These are phyloP conservation scores for Zootoca vivipara DNA, from an alignment of 2,113 vertebrate species.

Conservation along the genomic window DNA sequence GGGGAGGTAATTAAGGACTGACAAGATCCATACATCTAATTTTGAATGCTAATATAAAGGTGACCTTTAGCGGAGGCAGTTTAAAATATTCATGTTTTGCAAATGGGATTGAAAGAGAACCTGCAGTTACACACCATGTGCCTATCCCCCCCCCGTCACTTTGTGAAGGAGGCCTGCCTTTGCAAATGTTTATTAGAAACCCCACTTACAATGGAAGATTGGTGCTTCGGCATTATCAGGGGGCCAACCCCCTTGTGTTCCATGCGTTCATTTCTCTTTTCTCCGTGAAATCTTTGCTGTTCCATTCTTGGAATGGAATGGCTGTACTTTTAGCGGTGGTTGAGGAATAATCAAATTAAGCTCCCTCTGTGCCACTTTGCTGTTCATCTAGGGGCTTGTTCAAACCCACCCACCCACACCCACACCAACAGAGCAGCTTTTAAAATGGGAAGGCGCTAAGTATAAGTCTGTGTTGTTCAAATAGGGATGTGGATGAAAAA, in stretches of 20 bases:
- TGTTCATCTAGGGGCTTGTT: neutral
- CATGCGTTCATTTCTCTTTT: neutral
- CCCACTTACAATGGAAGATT: neutral
- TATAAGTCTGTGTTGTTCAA: neutral
- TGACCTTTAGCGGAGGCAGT: slow-evolving; percentile 1
- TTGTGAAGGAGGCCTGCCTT: neutral
- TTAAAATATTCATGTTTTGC: neutral
- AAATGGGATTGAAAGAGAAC: neutral
- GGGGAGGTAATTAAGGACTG: slow-evolving; percentile 1
- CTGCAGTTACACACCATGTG: neutral
- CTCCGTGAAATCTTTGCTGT: neutral
- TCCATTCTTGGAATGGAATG: neutral
- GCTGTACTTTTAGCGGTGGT: neutral
- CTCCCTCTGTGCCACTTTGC: neutral
- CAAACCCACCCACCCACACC: no score
- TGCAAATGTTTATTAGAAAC: neutral
- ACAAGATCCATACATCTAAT: neutral
- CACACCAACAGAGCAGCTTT: neutral
- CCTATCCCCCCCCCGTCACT: neutral
- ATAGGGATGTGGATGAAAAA: no score
- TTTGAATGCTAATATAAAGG: slow-evolving; percentile 1
- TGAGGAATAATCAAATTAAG: neutral
- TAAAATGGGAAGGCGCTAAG: neutral
- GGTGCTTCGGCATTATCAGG: neutral
- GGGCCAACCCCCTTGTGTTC: neutral